Evolutionary conservation across 92 coral and sea anemone species (phyloP), one percentile per base, ranked within the genome.

Genomic region (Palythoa heliodiscus): DNA sequence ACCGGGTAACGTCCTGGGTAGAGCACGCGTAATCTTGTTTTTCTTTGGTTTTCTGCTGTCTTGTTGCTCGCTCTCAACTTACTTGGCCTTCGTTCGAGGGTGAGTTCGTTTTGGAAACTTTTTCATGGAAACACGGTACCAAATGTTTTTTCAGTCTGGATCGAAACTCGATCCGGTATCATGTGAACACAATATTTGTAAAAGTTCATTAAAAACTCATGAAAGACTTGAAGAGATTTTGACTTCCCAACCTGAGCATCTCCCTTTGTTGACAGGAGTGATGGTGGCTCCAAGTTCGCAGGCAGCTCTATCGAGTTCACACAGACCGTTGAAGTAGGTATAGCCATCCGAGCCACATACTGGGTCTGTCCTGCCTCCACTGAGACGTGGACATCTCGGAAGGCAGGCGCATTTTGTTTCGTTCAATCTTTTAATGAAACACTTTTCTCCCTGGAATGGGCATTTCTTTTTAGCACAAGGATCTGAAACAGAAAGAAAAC

Each of bases 331-430:
- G 15, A 76, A 76, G 86, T 94, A 94, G 5, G 95, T 78, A 22
- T 72, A 63, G 57, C 91, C 91, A 82, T 94, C 98, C 22, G 93
- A 89, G 17, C 93, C 98, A 29, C 98, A 94, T 11, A 92, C 92
- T 7, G 40, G 70, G 24, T 88, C 68, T 16, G 90, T 52, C 47
- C 73, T 23, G 17, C 75, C 64, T 16, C 79, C 80, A 22, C 40
- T 47, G 73, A 43, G 55, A 38, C 20, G 79, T 16, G 91, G 89
- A 86, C 98, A 94, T 17, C 85, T 83, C 67, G 93, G 93, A 2
- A 90, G 91, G 58, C 98, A 94, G n/a, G 78, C 73, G 17, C 98
- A 94, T 24, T 89, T 89, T 20, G 93, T 82, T 17, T 55, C 69
- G 73, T 91, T 87, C 16, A 57, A 52, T 19, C 74, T 85, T 70